Conservation (phyloP, 2,113 vertebrate species). For the Phrynosoma blainvillii region DNA sequence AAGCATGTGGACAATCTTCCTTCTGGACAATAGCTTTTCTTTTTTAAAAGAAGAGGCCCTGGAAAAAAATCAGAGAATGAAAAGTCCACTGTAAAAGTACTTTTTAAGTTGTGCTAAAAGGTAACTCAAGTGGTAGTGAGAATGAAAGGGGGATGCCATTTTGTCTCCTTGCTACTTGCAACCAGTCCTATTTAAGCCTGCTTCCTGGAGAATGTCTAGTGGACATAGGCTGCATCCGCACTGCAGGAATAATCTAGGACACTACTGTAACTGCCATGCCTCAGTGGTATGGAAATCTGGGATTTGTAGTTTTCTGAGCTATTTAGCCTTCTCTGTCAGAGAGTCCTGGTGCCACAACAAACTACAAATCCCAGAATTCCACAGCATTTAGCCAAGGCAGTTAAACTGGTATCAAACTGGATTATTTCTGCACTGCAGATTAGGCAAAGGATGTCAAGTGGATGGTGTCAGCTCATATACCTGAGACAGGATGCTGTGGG, state of each 20-base stretch:
- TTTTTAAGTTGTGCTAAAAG: background rate
- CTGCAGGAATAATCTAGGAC: too few species aligned
- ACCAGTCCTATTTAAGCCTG: background rate
- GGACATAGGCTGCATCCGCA: too few species aligned
- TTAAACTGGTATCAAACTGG: too few species aligned
- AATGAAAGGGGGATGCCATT: background rate
- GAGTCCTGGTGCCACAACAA: too few species aligned
- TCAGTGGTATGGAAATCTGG: too few species aligned
- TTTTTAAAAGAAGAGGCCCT: conserved; percentile 16
- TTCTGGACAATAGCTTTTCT: conserved; percentile 3
- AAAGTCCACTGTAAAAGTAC: background rate
- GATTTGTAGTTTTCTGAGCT: too few species aligned
- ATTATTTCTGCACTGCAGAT: too few species aligned
- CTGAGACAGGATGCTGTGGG: background rate
- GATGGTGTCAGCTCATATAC: background rate
- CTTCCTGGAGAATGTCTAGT: background rate
- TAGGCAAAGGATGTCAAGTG: background rate
- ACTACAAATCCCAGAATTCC: too few species aligned
- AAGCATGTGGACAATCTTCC: conserved; percentile 36
- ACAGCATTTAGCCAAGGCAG: too few species aligned
- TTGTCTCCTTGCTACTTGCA: background rate
- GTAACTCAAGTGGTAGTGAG: background rate
- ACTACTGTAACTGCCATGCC: too few species aligned
- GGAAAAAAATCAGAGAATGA: conserved; percentile 6
- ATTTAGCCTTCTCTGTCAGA: too few species aligned